These are phyloP conservation scores for Lineus longissimus DNA, from an alignment of 1,140 invertebrate genomes.

Conservation along the genomic window DNA sequence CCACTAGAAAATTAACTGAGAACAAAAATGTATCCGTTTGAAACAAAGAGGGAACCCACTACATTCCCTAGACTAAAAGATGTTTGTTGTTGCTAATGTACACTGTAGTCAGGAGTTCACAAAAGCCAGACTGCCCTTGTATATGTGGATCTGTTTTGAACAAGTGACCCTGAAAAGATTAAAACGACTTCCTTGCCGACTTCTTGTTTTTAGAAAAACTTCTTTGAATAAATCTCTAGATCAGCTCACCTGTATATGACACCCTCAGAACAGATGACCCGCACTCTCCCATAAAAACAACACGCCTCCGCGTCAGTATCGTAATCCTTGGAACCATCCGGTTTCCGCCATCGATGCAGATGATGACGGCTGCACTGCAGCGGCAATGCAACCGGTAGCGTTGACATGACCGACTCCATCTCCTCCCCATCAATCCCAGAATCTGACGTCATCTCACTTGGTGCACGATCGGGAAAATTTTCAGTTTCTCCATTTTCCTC, in stretches of 20 bases:
- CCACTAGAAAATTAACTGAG: too few species aligned
- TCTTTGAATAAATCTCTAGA: neutral
- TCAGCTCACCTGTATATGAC: neutral
- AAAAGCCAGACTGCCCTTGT: too few species aligned
- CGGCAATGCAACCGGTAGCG: constrained; percentile 25
- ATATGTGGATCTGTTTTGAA: too few species aligned
- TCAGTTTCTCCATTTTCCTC: too few species aligned
- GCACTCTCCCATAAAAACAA: neutral
- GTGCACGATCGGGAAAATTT: too few species aligned
- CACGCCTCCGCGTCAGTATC: neutral
- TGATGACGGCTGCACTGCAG: constrained; percentile 34
- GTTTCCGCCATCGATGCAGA: constrained; percentile 22
- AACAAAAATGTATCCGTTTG: too few species aligned
- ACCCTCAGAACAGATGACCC: constrained; percentile 3
- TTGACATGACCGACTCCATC: neutral
- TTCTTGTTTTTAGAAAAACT: too few species aligned
- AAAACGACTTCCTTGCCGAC: too few species aligned
- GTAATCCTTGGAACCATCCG: neutral
- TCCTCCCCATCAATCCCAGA: too few species aligned
- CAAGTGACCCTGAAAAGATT: neutral
- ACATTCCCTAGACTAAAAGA: neutral
- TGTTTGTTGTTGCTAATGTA: neutral
- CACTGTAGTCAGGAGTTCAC: neutral
- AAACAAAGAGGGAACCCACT: too few species aligned
- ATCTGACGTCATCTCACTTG: too few species aligned